Percentiles rank a stretch among this genome's conserved stretches.
These are phyloP conservation scores for Liopterus haemorrhoidalis DNA, from an alignment of 2,888 invertebrate species.

Conservation along the genomic window DNA sequence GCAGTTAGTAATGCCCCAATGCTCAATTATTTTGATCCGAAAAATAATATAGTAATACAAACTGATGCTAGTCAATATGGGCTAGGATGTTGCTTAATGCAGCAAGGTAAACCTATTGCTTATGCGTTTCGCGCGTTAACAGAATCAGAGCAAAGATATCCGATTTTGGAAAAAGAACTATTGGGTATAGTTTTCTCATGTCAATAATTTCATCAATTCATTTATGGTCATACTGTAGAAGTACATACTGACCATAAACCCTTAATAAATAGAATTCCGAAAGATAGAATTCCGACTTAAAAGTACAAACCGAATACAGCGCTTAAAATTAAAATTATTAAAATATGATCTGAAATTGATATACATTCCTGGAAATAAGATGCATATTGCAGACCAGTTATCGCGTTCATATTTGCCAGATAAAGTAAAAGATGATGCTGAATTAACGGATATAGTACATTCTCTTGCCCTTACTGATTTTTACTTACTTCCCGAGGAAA, in stretches of 20 bases:
- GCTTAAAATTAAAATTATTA: constrained; percentile 34
- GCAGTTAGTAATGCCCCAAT: neutral
- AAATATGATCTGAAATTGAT: constrained; percentile 32
- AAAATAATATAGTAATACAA: neutral
- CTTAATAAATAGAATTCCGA: constrained; percentile 12
- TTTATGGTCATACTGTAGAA: constrained; percentile 6
- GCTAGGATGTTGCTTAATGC: neutral
- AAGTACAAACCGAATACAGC: constrained; percentile 30
- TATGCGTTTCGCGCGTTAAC: constrained; percentile 10
- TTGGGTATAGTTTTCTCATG: constrained; percentile 7
- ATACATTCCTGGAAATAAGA: constrained; percentile 17
- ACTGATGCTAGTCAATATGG: constrained; percentile 1
- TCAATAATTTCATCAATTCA: constrained; percentile 15
- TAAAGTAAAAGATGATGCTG: no score
- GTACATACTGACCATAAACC: constrained; percentile 18
- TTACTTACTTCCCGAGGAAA: no score
- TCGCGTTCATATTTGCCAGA: no score
- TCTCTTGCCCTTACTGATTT: no score
- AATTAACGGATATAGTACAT: no score
- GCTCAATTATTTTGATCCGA: constrained; percentile 1
- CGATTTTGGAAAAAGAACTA: constrained; percentile 9
- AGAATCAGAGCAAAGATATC: constrained; percentile 6
- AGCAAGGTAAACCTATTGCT: constrained; percentile 7
- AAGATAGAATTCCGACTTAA: constrained; percentile 15
- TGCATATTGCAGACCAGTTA: no score